These are phyloP conservation scores for Exephanes ischioxanthus DNA, from an alignment of 2,888 invertebrate species.

Conservation along the genomic window DNA sequence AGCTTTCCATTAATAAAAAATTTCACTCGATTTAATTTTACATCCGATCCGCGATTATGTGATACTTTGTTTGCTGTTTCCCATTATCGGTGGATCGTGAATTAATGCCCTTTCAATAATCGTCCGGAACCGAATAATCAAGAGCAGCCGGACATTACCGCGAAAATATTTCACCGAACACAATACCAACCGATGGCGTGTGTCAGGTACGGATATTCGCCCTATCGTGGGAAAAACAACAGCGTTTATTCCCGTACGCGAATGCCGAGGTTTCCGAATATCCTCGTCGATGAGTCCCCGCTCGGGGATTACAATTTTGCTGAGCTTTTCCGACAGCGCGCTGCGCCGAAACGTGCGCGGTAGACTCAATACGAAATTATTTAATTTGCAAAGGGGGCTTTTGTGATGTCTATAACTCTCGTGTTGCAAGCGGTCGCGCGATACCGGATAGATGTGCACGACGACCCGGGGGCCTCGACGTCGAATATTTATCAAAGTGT, in stretches of 20 bases:
- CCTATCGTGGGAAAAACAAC: not conserved
- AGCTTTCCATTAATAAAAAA: not conserved
- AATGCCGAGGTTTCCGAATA: not conserved
- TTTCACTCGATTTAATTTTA: not conserved
- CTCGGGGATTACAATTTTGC: slow-evolving; percentile 29
- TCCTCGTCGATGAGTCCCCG: not conserved
- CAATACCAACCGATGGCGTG: not conserved
- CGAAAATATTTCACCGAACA: not conserved
- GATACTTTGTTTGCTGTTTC: not conserved
- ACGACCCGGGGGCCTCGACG: not conserved
- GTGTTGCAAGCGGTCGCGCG: not conserved
- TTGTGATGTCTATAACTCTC: slow-evolving; percentile 24
- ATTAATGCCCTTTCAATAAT: slow-evolving; percentile 8
- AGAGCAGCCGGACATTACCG: not conserved
- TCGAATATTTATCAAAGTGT: slow-evolving; percentile 33
- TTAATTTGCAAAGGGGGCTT: slow-evolving; percentile 30
- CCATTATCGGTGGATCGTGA: not conserved
- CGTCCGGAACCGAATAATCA: not conserved
- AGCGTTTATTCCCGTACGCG: not conserved
- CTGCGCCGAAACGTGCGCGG: not conserved
- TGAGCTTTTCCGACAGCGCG: not conserved
- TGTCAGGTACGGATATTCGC: not conserved
- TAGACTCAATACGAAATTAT: slow-evolving; percentile 21
- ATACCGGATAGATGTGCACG: not conserved
- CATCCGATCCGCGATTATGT: not conserved